phyloP scores from a whole-genome alignment of 2,888 invertebrate genomes.

The Cosmia trapezina region DNA sequence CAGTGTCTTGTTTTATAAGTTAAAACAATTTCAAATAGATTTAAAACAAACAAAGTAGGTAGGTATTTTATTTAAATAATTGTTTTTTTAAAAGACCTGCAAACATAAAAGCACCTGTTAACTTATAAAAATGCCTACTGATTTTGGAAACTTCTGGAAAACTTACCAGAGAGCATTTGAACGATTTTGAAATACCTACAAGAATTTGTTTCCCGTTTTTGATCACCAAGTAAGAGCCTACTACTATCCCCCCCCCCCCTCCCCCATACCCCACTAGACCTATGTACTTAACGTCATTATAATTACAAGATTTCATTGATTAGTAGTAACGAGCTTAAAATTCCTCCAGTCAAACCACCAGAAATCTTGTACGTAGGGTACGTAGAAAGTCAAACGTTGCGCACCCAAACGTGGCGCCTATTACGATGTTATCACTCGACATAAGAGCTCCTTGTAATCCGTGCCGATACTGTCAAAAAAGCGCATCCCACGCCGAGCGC shows the following conservation, averaged over 20 bases:
- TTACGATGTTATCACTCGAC: slow-evolving; percentile 71
- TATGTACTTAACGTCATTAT: not conserved
- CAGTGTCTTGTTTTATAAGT: not conserved
- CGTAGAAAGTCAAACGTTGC: slow-evolving; percentile 30
- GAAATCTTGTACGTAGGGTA: slow-evolving; percentile 1
- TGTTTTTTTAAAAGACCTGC: not conserved
- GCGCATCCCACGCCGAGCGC: slow-evolving; percentile 81
- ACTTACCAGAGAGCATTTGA: not conserved
- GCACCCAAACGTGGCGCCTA: slow-evolving; percentile 77
- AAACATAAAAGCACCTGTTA: not conserved
- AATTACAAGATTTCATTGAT: not conserved
- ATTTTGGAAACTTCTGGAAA: not conserved
- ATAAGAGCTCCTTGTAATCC: slow-evolving; percentile 78
- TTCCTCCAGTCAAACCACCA: not conserved
- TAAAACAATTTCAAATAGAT: too few species aligned
- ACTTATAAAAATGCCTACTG: not conserved
- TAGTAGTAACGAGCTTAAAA: too few species aligned
- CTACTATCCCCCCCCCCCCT: too few species aligned
- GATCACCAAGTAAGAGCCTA: not conserved
- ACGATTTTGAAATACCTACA: not conserved
- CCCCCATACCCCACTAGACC: too few species aligned
- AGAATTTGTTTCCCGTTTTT: not conserved
- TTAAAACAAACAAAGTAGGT: not conserved
- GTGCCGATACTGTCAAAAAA: slow-evolving; percentile 82
- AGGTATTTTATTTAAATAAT: not conserved